Evolutionary conservation across 2,888 invertebrate species (phyloP), one percentile per base, ranked within the genome.

Genomic region (Zeuzera pyrina): DNA sequence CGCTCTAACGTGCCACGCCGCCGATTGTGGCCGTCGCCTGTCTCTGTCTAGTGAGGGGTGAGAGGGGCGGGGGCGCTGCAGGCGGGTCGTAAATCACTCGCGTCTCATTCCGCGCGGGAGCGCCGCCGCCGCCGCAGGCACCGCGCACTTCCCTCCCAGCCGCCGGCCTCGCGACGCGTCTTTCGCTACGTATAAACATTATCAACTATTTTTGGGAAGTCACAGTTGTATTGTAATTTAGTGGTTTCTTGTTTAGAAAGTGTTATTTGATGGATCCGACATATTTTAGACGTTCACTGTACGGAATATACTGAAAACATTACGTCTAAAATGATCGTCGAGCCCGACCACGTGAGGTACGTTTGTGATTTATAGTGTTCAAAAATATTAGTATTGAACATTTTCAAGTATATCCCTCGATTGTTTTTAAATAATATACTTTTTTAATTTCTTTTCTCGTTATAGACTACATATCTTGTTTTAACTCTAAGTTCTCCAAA

Each of bases 71-170:
- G 79, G 77, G 76, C 68, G 74, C 76, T 79, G 83, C 81, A 79
- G 81, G 83, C 81, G 81, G 79, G 78, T 81, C 84, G 84, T 84
- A 84, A 84, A 84, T 84, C 84, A 84, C 77, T 66, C 70, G 74
- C 67, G 63, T 77, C 79, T 84, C 84, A 84, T 83, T 84, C 84
- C 83, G 76, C 79, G 84, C 84, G 83, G 76, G 81, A 73, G 70
- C 71, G 71, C 77, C 79, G 79, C 71, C 60, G 72, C 68, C 61
- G 79, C 78, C 72, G 83, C 78, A 76, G 79, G 83, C 74, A 62
- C 63, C 66, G 72, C 76, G 69, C 81, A 81, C 73, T 81, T 78
- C 77, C 71, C 70, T 67, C 48, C 47, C 70, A 76, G 65, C 76
- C 68, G 77, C 69, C 77, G 74, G 58, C 63, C 51, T 62, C 64